Conservation (phyloP, 2,113 vertebrate species). For the Oceanodroma tethys region DNA sequence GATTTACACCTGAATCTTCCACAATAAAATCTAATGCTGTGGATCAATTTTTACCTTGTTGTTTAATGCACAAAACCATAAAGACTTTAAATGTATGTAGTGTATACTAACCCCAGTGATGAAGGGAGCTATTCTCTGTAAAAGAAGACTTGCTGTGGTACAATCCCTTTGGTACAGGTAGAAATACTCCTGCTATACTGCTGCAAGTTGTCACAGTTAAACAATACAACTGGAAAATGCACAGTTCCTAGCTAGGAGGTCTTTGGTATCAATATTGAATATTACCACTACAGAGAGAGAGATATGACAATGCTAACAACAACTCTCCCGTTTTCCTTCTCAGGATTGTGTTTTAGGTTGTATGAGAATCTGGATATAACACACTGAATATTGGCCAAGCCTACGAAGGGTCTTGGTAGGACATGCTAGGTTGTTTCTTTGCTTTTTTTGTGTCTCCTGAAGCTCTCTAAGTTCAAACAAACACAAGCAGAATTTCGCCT, state of each 20-base stretch:
- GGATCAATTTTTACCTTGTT: constrained; percentile 1
- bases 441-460: neutral
- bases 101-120: neutral
- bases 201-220: neutral
- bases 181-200: neutral
- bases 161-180: neutral
- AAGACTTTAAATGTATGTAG: neutral
- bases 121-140: neutral
- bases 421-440: neutral
- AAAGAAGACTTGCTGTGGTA: neutral
- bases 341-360: neutral
- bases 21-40: neutral
- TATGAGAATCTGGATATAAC: neutral
- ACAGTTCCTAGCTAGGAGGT: neutral
- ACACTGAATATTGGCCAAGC: neutral
- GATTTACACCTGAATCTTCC: neutral
- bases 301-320: neutral
- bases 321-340: neutral
- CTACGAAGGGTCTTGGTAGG: neutral
- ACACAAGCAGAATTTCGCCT: neutral
- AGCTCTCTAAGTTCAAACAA: neutral
- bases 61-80: neutral
- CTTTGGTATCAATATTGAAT: neutral
- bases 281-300: neutral
- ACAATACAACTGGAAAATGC: neutral